Evolutionary conservation across 2,888 invertebrate genomes (phyloP).

Genomic region (Eupithecia insigniata): DNA sequence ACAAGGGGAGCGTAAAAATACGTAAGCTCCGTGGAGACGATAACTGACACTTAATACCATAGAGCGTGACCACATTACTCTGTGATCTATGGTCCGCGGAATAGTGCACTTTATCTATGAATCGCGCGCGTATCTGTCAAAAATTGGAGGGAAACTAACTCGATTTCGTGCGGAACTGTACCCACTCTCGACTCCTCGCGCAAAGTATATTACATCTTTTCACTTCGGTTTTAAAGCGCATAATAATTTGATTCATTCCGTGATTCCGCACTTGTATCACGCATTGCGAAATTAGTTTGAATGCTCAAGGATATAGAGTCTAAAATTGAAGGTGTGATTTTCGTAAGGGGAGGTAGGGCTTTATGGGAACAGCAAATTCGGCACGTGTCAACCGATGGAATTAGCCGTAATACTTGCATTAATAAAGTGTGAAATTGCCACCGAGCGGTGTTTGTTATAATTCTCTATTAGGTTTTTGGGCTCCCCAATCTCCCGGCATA

Average conservation of each 20-base stretch:
- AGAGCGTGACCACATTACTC: conserved; percentile 83
- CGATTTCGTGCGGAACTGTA: conserved; percentile 59
- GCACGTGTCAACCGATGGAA: conserved; percentile 82
- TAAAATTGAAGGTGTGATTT: conserved; percentile 52
- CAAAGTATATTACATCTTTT: conserved; percentile 56
- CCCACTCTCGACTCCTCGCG: conserved; percentile 31
- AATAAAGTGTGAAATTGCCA: conserved; percentile 85
- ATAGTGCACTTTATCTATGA: conserved; percentile 73
- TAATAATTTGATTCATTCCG: conserved; percentile 32
- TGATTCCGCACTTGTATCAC: conserved; percentile 13
- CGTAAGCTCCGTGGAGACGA: conserved; percentile 82
- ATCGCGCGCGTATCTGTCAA: conserved; percentile 68
- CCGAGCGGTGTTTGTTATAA: conserved; percentile 79
- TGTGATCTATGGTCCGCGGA: conserved; percentile 81
- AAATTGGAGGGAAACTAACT: conserved; percentile 66
- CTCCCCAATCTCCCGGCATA: conserved; percentile 54
- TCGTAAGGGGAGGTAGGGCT: conserved; percentile 62
- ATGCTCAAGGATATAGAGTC: conserved; percentile 50
- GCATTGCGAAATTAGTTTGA: conserved; percentile 28
- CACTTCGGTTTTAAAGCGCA: conserved; percentile 43
- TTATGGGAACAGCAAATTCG: conserved; percentile 82
- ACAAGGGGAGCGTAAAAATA: conserved; percentile 80
- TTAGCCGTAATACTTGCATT: conserved; percentile 83
- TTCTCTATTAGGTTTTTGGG: conserved; percentile 75
- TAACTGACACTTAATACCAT: conserved; percentile 84